Evolutionary conservation across 2,113 vertebrate genomes (phyloP).

Genomic region (Elephas maximus): DNA sequence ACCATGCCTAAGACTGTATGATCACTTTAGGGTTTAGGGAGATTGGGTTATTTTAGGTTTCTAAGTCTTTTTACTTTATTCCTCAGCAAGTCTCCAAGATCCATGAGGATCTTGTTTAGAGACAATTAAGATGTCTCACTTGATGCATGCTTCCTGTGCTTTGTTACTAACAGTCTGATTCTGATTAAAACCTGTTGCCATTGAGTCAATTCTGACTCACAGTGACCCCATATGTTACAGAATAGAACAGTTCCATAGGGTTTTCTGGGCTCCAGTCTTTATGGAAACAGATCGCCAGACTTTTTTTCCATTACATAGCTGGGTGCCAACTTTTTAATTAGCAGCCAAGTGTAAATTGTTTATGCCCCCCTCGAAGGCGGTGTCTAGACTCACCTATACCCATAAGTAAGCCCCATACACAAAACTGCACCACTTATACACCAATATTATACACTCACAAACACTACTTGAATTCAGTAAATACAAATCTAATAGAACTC

Average conservation of each 20-base stretch:
- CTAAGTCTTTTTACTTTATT: conserved; percentile 17
- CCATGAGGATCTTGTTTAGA: background rate
- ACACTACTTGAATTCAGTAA: background rate
- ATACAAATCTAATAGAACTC: conserved; percentile 12
- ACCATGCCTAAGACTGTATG: background rate
- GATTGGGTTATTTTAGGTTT: background rate
- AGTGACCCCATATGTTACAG: no score
- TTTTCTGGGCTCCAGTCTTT: no score
- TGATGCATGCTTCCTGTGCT: background rate
- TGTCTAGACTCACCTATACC: background rate
- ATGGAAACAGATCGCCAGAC: no score
- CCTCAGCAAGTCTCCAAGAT: background rate
- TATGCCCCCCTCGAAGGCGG: no score
- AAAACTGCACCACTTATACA: background rate
- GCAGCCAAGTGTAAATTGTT: no score
- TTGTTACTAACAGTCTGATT: background rate
- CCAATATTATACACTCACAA: background rate
- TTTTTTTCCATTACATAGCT: no score
- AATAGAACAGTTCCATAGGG: no score
- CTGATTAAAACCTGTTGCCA: background rate
- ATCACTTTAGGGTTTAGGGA: background rate
- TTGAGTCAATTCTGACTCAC: no score
- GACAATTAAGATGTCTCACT: background rate
- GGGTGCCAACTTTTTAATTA: no score
- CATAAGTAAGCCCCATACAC: background rate